Base-by-base conservation (phyloP, 1,140 invertebrate genomes). In the Pantala flavescens region DNA sequence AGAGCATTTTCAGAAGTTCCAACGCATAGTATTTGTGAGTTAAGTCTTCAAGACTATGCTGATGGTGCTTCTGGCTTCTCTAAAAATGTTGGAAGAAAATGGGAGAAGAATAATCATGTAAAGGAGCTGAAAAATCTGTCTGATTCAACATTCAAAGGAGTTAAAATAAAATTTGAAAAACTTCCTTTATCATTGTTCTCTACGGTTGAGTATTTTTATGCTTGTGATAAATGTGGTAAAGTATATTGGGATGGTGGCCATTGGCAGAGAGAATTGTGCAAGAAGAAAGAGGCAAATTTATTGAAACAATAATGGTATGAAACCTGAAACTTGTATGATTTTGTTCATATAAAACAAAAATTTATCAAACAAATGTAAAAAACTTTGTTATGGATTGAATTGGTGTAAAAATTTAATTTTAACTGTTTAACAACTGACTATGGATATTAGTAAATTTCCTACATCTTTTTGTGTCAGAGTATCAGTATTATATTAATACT, bases 221-320 rank as follows among this genome's bases (percentile, higher is more conserved):
- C 89, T 36, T 91, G 90, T 79, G 83, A 86, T 71, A 77, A 79
- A 12, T 91, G 90, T 80, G 90, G 90, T 0, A 87, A 90, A 77
- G 81, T 87, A 42, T 90, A 87, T 78, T 91, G 89, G 88, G 85
- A 88, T 76, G 88, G 88, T 0, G 82, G 81, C 0, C 87, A 89
- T 78, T 84, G 85, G 76, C 84, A 86, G 24, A 78, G 81, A 70
- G 81, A 84, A 3, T 74, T 87, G 0, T 79, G 79, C 42, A 80
- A 80, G 23, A 63, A 63, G n/a, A 63, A 14, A 63, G 49, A 63
- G n/a, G 28, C 28, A 36, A 36, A 36, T 9, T 36, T 36, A 9
- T 36, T 36, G 28, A 36, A 36, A 36, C 9, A 36, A 36, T 36
- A 36, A 36, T 36, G 2, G 28, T 9, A 36, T 36, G 28, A 5